Percentiles rank a stretch among this genome's conserved stretches.
Conservation (phyloP, 1,140 invertebrate species). For the Vanessa atalanta region DNA sequence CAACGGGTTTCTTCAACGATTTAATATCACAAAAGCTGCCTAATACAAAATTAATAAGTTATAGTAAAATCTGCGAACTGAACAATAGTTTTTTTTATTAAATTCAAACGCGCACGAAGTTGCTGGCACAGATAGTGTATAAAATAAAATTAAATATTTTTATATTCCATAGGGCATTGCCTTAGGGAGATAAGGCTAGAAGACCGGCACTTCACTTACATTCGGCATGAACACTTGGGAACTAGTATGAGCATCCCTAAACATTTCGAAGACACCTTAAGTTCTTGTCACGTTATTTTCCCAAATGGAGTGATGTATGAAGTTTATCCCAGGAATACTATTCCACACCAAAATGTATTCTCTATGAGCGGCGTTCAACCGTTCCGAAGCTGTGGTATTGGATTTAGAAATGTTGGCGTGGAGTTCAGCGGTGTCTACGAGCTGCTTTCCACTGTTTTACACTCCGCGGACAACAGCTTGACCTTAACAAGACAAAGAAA, state of each 20-base stretch:
- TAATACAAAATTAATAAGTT: too few relatives aligned
- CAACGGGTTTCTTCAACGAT: too few relatives aligned
- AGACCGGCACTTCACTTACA: constrained; percentile 37
- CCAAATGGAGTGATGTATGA: constrained; percentile 50
- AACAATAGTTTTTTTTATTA: too few relatives aligned
- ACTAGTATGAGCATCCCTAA: constrained; percentile 47
- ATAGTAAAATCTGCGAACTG: too few relatives aligned
- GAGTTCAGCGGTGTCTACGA: constrained; percentile 57
- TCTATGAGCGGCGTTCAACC: constrained; percentile 36
- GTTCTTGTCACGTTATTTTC: constrained; percentile 47
- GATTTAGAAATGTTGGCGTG: constrained; percentile 42
- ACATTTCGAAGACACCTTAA: constrained; percentile 44
- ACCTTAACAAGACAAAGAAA: constrained; percentile 51
- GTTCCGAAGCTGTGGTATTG: constrained; percentile 49
- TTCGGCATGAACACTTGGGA: constrained; percentile 43
- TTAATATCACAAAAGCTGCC: too few relatives aligned
- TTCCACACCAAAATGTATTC: constrained; percentile 38
- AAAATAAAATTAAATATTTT: not conserved
- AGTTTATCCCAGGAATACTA: constrained; percentile 46
- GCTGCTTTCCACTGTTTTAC: constrained; percentile 44
- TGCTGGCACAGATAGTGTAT: too few relatives aligned
- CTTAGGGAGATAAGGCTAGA: constrained; percentile 46
- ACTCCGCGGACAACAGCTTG: constrained; percentile 37
- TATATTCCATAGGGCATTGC: constrained; percentile 42
- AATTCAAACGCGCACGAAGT: too few relatives aligned